Evolutionary conservation across 2,888 invertebrate species (phyloP), one percentile per base, ranked within the genome.

Genomic region (Notodonta dromedarius): DNA sequence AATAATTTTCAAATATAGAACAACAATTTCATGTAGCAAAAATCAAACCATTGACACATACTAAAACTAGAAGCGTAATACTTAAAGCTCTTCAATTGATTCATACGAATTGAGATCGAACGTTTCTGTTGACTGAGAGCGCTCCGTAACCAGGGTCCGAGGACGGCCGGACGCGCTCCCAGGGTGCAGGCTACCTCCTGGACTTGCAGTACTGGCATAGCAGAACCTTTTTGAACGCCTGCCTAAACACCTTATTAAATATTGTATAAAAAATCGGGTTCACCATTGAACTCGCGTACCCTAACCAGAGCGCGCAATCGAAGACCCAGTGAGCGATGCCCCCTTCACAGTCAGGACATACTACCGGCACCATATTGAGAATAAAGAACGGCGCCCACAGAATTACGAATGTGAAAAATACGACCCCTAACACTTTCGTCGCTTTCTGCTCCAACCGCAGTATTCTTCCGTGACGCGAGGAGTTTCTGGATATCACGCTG

Each of bases 311-410:
- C 62, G 97, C 98, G 66, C 97, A 95, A 83, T 98, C 97, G 79
- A 97, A 96, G 54, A 98, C 96, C 94, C 97, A 96, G 69, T 94
- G 95, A 59, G 97, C 95, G 58, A 97, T 95, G 62, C 95, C 94
- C 50, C 95, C 94, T 79, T 97, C 97, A 80, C 98, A 98, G 70
- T 96, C 95, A 9, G 95, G 95, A 79, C 98, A 98, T 9, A 98
- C 94, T 0, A 97, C 97, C 13, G 97, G 97, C 69, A 98, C 92
- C 82, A 98, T 94, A 83, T 98, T 98, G 12, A 98, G 94, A 8
- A 98, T 96, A 87, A 98, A 98, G 90, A 98, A 98, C 12, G 98
- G 98, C n/a, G 98, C 97, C 98, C 98, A 98, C 48, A 98, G 95
- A 55, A 98, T 96, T 40, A 98, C 98, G 85, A 98, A 98, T 0